Evolutionary conservation across 2,888 invertebrate genomes (phyloP).

Genomic region (Linnaemya vulpina): DNA sequence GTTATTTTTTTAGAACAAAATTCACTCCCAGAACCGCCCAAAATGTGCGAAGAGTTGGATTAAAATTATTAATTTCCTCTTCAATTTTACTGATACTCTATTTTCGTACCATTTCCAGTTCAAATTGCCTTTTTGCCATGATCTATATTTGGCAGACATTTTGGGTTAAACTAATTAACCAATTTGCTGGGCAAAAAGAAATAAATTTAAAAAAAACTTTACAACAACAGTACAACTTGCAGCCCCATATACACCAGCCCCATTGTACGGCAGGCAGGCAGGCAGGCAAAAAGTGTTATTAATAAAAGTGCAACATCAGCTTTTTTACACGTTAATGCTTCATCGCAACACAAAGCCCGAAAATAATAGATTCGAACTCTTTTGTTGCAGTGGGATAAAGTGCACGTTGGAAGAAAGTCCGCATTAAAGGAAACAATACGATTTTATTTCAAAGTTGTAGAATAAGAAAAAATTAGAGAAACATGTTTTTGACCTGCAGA

Average conservation of each 20-base stretch:
- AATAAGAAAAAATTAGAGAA: not conserved
- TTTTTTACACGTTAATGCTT: not conserved
- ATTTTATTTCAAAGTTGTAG: not conserved
- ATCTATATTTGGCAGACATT: not conserved
- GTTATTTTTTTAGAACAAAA: no score
- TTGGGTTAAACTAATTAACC: not conserved
- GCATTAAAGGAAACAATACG: slow-evolving; percentile 2
- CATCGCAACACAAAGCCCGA: not conserved
- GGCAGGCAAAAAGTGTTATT: not conserved
- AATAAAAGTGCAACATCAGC: slow-evolving; percentile 36
- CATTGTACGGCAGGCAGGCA: not conserved
- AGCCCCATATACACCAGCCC: not conserved
- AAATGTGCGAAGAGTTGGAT: no score
- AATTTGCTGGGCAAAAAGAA: not conserved
- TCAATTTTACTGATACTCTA: no score
- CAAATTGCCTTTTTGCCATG: not conserved
- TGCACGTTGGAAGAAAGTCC: not conserved
- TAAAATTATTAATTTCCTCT: no score
- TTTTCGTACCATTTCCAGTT: not conserved
- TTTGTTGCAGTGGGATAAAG: slow-evolving; percentile 16
- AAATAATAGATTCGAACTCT: slow-evolving; percentile 1
- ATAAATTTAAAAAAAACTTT: not conserved
- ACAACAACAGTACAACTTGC: not conserved
- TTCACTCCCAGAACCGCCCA: no score
- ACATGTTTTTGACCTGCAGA: not conserved